phyloP scores from a whole-genome alignment of 2,113 vertebrate genomes.

The Eclectus roratus region DNA sequence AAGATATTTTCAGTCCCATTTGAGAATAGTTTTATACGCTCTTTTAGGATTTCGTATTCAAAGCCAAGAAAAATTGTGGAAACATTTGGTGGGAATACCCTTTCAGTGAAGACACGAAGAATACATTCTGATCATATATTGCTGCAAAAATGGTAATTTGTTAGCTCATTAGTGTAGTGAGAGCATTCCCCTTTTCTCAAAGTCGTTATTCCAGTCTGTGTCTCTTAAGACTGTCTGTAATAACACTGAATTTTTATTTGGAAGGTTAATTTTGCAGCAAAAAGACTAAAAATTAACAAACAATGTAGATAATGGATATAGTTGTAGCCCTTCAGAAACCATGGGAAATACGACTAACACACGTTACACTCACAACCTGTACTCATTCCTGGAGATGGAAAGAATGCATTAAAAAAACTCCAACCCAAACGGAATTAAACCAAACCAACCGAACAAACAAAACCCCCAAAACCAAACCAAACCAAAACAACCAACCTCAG shows the following conservation, averaged over 20 bases:
- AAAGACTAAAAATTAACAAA: background rate
- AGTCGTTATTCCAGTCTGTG: background rate
- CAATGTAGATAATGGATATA: background rate
- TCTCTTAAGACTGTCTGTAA: background rate
- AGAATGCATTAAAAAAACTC: background rate
- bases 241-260: background rate
- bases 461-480: background rate
- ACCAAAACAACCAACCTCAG: background rate
- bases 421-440: rapidly evolving
- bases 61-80: background rate
- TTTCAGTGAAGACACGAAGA: background rate
- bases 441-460: background rate
- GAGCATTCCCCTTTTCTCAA: background rate
- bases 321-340: background rate
- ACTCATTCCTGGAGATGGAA: background rate
- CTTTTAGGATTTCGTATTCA: background rate
- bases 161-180: background rate
- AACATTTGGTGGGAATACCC: background rate
- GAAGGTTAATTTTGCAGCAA: background rate
- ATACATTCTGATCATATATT: background rate
- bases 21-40: background rate
- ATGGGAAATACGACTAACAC: background rate
- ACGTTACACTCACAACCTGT: background rate
- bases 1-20: background rate
- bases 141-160: background rate